Evolutionary conservation across 2,113 vertebrate genomes (phyloP).

Genomic region (Saccopteryx bilineata): DNA sequence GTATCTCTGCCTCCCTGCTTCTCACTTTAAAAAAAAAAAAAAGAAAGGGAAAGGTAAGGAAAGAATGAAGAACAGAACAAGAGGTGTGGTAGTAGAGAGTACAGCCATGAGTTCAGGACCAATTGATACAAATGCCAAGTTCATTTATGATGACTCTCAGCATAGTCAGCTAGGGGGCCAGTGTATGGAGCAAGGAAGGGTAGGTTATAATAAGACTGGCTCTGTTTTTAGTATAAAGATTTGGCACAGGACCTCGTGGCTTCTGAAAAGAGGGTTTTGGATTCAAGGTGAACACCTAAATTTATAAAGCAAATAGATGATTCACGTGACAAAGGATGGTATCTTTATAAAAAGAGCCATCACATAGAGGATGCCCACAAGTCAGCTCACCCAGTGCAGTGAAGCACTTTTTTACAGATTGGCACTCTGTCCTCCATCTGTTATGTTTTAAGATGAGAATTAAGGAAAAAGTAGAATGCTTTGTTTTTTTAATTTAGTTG

Average conservation of each 20-base stretch:
- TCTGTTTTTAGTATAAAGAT: background rate
- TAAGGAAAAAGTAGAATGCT: background rate
- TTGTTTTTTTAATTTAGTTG: background rate
- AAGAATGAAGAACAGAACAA: background rate
- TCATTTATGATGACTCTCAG: background rate
- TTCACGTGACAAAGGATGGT: background rate
- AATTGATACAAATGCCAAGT: background rate
- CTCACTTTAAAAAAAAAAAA: too few species aligned
- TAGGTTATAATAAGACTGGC: background rate
- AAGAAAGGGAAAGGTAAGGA: background rate
- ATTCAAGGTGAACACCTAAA: background rate
- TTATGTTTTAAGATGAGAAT: background rate
- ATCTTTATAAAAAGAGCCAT: background rate
- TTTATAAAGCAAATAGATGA: background rate
- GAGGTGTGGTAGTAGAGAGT: background rate
- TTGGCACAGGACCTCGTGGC: background rate
- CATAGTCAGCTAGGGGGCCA: background rate
- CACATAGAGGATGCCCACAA: background rate
- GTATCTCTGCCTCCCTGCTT: too few species aligned
- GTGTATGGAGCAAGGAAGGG: background rate
- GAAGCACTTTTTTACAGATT: background rate
- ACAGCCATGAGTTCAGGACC: background rate
- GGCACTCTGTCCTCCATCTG: background rate
- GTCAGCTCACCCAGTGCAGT: background rate
- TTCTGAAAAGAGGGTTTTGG: background rate